Percentiles rank a stretch among this genome's conserved stretches.
Evolutionary conservation across 2,888 invertebrate species (phyloP).

Genomic region (Spodoptera exigua): DNA sequence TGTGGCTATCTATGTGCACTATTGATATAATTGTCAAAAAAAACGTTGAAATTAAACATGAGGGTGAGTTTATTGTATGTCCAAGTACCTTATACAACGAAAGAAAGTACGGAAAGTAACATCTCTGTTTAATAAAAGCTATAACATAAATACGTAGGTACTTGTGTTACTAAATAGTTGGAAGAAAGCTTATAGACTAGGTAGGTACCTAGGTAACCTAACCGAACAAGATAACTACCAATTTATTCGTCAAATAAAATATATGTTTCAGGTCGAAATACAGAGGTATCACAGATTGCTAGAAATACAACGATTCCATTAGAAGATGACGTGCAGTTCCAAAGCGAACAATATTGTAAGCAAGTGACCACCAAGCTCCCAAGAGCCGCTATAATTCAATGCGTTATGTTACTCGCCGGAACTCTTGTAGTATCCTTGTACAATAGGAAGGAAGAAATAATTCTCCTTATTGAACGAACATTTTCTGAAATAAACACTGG

Average conservation of each 20-base stretch:
- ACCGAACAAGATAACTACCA: neutral
- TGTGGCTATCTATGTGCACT: slow-evolving; percentile 79
- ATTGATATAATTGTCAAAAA: slow-evolving; percentile 64
- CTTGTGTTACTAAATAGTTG: no score
- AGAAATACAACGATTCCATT: slow-evolving; percentile 48
- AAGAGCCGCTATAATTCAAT: slow-evolving; percentile 58
- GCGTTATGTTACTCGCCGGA: slow-evolving; percentile 72
- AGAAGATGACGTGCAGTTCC: slow-evolving; percentile 26
- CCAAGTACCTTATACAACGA: neutral
- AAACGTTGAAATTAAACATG: slow-evolving; percentile 48
- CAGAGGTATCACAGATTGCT: slow-evolving; percentile 37
- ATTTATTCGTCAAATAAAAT: neutral
- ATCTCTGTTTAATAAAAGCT: no score
- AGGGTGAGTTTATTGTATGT: slow-evolving; percentile 45
- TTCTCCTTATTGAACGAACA: slow-evolving; percentile 59
- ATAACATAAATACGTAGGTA: no score
- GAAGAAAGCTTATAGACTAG: no score
- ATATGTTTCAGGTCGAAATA: slow-evolving; percentile 44
- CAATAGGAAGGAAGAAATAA: slow-evolving; percentile 69
- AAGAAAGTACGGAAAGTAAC: no score
- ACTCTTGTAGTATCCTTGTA: slow-evolving; percentile 69
- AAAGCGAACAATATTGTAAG: slow-evolving; percentile 29
- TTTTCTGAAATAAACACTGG: slow-evolving; percentile 55
- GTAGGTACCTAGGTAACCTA: no score
- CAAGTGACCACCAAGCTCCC: slow-evolving; percentile 34